Conservation (phyloP, 1,140 invertebrate genomes). For the Drosophila nigromelanica region DNA sequence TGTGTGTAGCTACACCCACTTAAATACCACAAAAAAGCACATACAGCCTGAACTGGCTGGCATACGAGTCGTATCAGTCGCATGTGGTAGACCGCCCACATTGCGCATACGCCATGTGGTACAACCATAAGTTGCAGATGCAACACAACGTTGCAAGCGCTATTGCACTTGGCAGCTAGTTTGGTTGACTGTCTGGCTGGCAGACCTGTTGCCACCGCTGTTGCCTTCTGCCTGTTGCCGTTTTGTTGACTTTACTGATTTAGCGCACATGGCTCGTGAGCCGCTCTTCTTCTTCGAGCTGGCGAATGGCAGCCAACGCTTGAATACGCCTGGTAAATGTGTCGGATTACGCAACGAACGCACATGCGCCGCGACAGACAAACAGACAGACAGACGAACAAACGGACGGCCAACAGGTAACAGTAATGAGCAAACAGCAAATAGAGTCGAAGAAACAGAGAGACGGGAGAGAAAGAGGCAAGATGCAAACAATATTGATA, state of each 20-base stretch:
- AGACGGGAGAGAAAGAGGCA: constrained; percentile 28
- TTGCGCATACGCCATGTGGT: constrained; percentile 46
- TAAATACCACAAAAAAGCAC: constrained; percentile 11
- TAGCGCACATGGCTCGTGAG: constrained; percentile 33
- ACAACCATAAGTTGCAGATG: constrained; percentile 36
- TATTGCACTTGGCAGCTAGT: constrained; percentile 61
- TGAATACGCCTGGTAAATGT: constrained; percentile 75
- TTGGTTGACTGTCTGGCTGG: constrained; percentile 31
- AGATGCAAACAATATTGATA: constrained; percentile 76
- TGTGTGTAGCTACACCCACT: constrained; percentile 35
- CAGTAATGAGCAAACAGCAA: constrained; percentile 66
- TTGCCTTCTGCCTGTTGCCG: constrained; percentile 46
- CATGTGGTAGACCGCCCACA: constrained; percentile 46
- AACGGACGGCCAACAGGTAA: constrained; percentile 50
- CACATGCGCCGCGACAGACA: constrained; percentile 62
- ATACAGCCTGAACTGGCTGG: constrained; percentile 22
- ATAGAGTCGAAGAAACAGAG: background rate
- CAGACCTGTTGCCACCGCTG: constrained; percentile 32
- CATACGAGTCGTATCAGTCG: constrained; percentile 26
- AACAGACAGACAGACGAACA: constrained; percentile 23
- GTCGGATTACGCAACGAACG: constrained; percentile 74
- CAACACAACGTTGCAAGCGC: constrained; percentile 40
- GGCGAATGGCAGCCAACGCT: constrained; percentile 51
- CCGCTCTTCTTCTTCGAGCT: constrained; percentile 51
- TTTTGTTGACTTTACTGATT: constrained; percentile 76